Base-by-base conservation (phyloP, 2,797 vertebrate genomes). In the Hyperoplus lanceolatus region DNA sequence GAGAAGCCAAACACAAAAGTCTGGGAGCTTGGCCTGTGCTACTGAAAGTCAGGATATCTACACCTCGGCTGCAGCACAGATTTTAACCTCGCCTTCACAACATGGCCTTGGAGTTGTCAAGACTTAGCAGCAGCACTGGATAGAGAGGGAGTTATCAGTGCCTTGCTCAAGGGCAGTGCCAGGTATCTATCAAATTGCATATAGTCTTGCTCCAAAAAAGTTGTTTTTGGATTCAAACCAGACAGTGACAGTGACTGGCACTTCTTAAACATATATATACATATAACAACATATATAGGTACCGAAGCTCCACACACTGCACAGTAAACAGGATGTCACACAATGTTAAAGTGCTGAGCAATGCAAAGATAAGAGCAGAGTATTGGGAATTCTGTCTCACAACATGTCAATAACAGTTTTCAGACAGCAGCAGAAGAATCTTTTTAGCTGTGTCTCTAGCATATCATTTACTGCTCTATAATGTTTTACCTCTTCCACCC, bases 341-440 rank as follows among this genome's bases (percentile, higher is more conserved):
- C 51, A 29, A 56, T 12, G 0, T 58, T 43, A 39, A 61, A 70
- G 36, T 39, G 46, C 14, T 62, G 62, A 76, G 49, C 14, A 51
- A 67, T 54, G 9, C 16, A 53, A 46, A 72, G 58, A 63, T 71
- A 57, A 62, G 65, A 56, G 12, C 1, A 0, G 21, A 1, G 36
- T n/a, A 12, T 59, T 63, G 42, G 21, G n/a, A 49, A 61, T 36
- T 45, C 12, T 51, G 1, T 29, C 14, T 48, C 18, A 59, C 1
- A 14, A 12, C 53, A 46, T 53, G 54, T 21, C 49, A 38, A 13
- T n/a, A 29, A n/a, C 15, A 43, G 6, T 50, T 54, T 45, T 60
- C 54, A 65, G n/a, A 16, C 46, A 73, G 39, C 38, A 51, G 45
- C 61, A 39, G 57, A 70, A 76, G 7, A 58, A 38, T 55, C 3